Evolutionary conservation across 2,797 vertebrate species (phyloP).

Genomic region (Iguana delicatissima): DNA sequence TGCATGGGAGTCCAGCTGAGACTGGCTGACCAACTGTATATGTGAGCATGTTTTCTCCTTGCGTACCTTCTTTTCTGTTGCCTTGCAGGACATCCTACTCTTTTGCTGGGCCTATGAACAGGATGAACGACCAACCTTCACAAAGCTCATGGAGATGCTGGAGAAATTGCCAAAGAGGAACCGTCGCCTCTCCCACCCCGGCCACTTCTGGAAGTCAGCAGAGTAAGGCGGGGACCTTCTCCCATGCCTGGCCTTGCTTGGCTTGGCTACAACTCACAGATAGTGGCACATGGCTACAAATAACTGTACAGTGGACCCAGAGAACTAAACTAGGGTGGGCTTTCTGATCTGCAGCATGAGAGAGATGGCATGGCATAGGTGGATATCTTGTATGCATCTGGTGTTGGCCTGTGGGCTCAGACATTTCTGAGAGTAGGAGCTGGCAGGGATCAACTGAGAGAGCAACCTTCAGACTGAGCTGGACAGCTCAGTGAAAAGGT

Average conservation of each 20-base stretch:
- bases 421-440: neutral
- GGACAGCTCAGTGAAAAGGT: no score
- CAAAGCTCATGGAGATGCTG: constrained; percentile 98
- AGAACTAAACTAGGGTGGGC: neutral
- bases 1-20: neutral
- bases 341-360: neutral
- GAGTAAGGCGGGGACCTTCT: constrained; percentile 86
- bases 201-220: constrained; percentile 99
- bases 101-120: constrained; percentile 97
- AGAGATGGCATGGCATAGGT: neutral
- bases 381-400: neutral
- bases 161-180: constrained; percentile 99
- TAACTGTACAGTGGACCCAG: neutral
- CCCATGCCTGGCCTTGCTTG: neutral
- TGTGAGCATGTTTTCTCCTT: neutral
- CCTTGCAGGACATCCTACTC: constrained; percentile 92
- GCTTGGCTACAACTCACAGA: neutral
- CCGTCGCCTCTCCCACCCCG: constrained; percentile 97
- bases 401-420: neutral
- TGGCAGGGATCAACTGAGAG: no score
- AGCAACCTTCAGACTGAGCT: no score
- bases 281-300: neutral
- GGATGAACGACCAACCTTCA: constrained; percentile 96
- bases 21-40: neutral
- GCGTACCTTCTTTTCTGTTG: neutral